Evolutionary conservation across 2,797 vertebrate genomes (phyloP).

Genomic region (Phoebastria nigripes): DNA sequence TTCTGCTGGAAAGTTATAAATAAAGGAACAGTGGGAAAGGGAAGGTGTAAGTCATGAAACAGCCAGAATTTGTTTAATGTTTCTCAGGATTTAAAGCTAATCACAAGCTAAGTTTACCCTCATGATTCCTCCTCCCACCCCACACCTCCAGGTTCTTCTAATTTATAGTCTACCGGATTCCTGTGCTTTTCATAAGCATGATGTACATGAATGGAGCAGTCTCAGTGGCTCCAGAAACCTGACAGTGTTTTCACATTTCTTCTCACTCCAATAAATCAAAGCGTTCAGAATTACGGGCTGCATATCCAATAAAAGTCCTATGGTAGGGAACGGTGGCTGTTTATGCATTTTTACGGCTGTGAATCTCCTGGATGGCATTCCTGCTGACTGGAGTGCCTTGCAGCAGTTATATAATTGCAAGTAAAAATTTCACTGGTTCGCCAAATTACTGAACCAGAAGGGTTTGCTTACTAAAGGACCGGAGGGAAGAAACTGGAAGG

Average conservation of each 20-base stretch:
- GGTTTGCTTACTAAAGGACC: conserved; percentile 47
- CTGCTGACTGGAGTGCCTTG: conserved; percentile 42
- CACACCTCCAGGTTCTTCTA: conserved; percentile 31
- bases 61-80: background rate
- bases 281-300: background rate
- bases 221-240: conserved; percentile 41
- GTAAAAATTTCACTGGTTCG: conserved; percentile 26
- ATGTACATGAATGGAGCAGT: background rate
- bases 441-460: conserved; percentile 54
- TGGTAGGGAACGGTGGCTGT: background rate
- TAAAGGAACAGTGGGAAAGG: background rate
- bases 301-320: background rate
- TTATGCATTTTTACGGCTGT: background rate
- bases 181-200: conserved; percentile 25
- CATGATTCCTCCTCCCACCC: background rate
- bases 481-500: conserved; percentile 9
- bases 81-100: conserved; percentile 28
- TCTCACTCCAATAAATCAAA: conserved; percentile 55
- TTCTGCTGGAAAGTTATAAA: background rate
- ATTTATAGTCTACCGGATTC: conserved; percentile 39
- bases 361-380: conserved; percentile 22
- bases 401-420: conserved; percentile 45
- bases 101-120: conserved; percentile 18
- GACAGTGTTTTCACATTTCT: conserved; percentile 52
- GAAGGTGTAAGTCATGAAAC: background rate